Evolutionary conservation across 2,888 invertebrate species (phyloP).

Genomic region (Euclidia mi): DNA sequence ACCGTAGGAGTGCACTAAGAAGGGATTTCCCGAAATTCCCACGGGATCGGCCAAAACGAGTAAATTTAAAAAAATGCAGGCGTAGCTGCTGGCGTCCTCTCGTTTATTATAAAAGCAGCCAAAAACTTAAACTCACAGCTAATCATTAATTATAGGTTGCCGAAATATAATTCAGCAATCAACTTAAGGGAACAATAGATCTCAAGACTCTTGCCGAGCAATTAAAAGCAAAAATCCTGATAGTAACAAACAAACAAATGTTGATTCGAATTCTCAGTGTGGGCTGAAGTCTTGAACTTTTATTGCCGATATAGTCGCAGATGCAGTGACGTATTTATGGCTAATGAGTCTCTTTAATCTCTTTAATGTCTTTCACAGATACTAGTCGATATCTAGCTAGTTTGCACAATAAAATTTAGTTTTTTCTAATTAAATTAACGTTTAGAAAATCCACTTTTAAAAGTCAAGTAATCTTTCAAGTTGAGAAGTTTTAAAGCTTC

Average conservation of each 20-base stretch:
- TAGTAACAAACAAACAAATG: conserved; percentile 52
- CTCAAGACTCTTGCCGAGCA: conserved; percentile 49
- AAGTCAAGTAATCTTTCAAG: conserved; percentile 8
- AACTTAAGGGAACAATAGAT: conserved; percentile 15
- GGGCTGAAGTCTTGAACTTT: conserved; percentile 57
- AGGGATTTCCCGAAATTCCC: no score
- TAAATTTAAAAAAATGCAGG: no score
- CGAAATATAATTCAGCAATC: not conserved
- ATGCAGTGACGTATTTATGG: conserved; percentile 54
- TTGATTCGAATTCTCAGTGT: conserved; percentile 38
- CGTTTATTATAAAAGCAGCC: no score
- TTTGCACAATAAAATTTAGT: conserved; percentile 18
- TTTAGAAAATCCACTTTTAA: conserved; percentile 8
- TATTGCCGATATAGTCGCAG: conserved; percentile 62
- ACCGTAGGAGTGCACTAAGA: no score
- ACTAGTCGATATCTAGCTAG: conserved; percentile 23
- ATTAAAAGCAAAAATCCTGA: conserved; percentile 52
- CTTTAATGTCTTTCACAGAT: conserved; percentile 49
- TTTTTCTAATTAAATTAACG: conserved; percentile 17
- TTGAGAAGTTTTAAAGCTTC: conserved; percentile 17
- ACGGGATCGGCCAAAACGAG: no score
- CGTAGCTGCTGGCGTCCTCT: no score
- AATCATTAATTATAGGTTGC: no score
- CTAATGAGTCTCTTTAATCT: conserved; percentile 51
- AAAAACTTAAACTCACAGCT: no score